Conservation (phyloP, 35 echinoderm and acorn worm species). For the Patiria miniata region DNA sequence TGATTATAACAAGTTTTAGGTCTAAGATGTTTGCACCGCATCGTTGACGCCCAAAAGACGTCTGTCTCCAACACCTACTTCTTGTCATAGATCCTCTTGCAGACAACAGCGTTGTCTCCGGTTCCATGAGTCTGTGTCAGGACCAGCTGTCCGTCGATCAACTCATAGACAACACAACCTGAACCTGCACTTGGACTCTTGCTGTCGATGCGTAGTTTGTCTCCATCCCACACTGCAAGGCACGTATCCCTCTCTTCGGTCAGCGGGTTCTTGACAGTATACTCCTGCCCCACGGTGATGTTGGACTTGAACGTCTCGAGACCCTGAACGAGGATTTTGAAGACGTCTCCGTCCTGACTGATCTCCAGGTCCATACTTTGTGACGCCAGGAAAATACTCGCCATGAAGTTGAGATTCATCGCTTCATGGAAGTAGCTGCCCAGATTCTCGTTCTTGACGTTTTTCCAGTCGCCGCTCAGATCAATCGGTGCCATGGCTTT, state of each 20-base stretch:
- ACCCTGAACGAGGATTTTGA: conserved; percentile 21
- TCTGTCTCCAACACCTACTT: conserved; percentile 10
- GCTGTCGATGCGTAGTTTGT: conserved; percentile 1
- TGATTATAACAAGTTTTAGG: no score
- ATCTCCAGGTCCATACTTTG: not conserved
- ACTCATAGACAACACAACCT: conserved; percentile 12
- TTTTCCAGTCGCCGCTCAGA: conserved; percentile 48
- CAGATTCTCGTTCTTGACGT: conserved; percentile 50
- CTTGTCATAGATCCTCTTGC: conserved; percentile 35
- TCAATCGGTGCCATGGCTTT: conserved; percentile 16
- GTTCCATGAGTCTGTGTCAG: conserved; percentile 28
- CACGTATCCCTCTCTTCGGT: no score
- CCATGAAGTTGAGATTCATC: no score
- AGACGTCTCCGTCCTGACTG: conserved; percentile 42
- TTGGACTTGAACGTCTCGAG: conserved; percentile 25
- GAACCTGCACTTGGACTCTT: conserved; percentile 12
- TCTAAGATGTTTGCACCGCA: no score
- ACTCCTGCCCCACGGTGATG: conserved; percentile 51
- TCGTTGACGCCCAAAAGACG: no score
- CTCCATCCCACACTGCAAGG: no score
- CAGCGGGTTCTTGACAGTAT: conserved; percentile 25
- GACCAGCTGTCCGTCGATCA: conserved; percentile 30
- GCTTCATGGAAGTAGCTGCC: conserved; percentile 34
- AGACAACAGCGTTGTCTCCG: conserved; percentile 29
- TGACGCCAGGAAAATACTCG: not conserved